A percentile compares a stretch with the other conserved stretches of the same genome.
Evolutionary conservation across 2,113 vertebrate genomes (phyloP).

Genomic region (Mesitornis unicolor): DNA sequence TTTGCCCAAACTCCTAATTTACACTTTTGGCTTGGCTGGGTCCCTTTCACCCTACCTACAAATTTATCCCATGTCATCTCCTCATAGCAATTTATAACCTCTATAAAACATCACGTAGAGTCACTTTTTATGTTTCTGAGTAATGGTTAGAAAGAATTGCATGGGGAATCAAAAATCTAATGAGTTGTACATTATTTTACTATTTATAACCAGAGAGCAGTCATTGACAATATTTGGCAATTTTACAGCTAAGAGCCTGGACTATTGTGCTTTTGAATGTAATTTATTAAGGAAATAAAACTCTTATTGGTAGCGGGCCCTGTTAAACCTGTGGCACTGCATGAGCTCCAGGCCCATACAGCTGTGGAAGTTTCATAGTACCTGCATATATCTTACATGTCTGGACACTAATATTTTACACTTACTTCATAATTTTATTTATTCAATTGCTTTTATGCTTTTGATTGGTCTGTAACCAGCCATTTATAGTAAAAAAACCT

Average conservation of each 20-base stretch:
- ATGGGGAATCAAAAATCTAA: constrained; percentile 81
- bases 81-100: constrained; percentile 80
- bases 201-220: constrained; percentile 80
- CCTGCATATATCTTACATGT: constrained; percentile 71
- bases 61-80: constrained; percentile 83
- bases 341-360: constrained; percentile 65
- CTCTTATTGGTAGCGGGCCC: constrained; percentile 74
- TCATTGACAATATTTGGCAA: constrained; percentile 83
- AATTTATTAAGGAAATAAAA: constrained; percentile 88
- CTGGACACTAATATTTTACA: constrained; percentile 83
- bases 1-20: constrained; percentile 72
- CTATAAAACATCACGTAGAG: constrained; percentile 79
- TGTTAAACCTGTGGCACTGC: constrained; percentile 69
- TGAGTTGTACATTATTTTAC: constrained; percentile 80
- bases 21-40: constrained; percentile 71
- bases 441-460: constrained; percentile 74
- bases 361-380: constrained; percentile 71
- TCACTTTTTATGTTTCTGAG: constrained; percentile 78
- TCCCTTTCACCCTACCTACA: constrained; percentile 74
- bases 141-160: constrained; percentile 78
- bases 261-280: constrained; percentile 84
- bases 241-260: constrained; percentile 77
- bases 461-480: constrained; percentile 72
- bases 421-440: constrained; percentile 83
- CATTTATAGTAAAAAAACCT: constrained; percentile 66